Conservation (phyloP, 2,888 invertebrate species). For the Lypha dubia region DNA sequence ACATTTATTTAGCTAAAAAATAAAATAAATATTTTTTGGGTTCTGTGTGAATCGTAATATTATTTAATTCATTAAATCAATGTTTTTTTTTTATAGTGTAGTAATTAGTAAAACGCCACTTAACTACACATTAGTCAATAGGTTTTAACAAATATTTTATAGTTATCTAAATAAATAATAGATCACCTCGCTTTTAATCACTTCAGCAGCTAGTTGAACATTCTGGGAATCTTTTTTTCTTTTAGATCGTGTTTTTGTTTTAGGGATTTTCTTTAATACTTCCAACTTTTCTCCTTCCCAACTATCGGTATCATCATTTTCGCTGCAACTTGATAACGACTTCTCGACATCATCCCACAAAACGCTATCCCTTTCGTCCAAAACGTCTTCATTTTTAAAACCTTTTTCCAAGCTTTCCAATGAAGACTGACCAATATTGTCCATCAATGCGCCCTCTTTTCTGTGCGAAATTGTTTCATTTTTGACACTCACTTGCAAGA, state of each 20-base stretch:
- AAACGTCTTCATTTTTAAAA: slow-evolving; percentile 25
- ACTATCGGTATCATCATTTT: slow-evolving; percentile 5
- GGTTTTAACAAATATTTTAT: too few species aligned
- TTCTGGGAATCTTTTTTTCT: background rate
- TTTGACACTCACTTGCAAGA: slow-evolving; percentile 27
- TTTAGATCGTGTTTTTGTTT: background rate
- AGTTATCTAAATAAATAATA: background rate
- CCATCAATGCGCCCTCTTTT: background rate
- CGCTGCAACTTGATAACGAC: slow-evolving; percentile 11
- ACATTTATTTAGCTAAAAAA: background rate
- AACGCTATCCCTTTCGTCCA: background rate
- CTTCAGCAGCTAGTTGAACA: background rate
- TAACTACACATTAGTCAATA: too few species aligned
- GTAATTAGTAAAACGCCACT: too few species aligned
- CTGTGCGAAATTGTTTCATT: slow-evolving; percentile 13
- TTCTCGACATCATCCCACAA: slow-evolving; percentile 10
- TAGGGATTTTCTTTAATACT: slow-evolving; percentile 19
- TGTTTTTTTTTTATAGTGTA: too few species aligned
- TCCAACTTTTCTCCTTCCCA: slow-evolving; percentile 11
- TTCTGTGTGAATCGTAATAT: too few species aligned
- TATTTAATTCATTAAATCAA: too few species aligned
- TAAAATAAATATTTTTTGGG: too few species aligned
- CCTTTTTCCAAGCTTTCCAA: background rate
- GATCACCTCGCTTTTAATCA: background rate
- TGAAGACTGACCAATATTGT: slow-evolving; percentile 1